Base-by-base conservation (phyloP, 2,797 vertebrate species). In the Phylloscopus collybita region DNA sequence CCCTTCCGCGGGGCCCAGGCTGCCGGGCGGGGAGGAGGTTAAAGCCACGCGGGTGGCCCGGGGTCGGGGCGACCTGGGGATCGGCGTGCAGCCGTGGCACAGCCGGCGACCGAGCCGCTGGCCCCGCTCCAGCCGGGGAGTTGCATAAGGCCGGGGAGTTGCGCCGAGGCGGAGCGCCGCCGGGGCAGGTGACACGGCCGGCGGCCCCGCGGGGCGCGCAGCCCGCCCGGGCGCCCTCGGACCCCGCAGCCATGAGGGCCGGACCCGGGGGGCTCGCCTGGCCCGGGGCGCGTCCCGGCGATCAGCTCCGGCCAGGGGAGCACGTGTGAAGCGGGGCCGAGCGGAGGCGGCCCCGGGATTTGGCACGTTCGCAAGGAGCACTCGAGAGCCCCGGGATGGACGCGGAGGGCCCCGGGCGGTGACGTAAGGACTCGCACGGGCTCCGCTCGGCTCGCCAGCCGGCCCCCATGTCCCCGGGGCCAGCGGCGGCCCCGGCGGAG, bases 281-380 rank as follows among this genome's bases (percentile, higher is more conserved):
- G 65, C 20, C 61, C 19, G 40, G 60, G 76, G 34, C 59, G 32
- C 30, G 25, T 50, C 80, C 83, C 80, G 36, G 79, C 45, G 20
- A 56, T 56, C 65, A 10, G 38, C 72, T 80, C 42, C 32, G 72
- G 78, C 72, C 90, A 6, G 60, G 65, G 61, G 51, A 93, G 73
- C 93, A 91, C 92, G 80, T 91, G 95, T 54, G 87, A 88, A 91
- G 90, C 66, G 81, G 85, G n/a, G n/a, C 90, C 44, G 81, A 79
- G 84, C 70, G 70, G 94, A 92, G 84, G 95, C 92, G 93, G 92
- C 93, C 83, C 80, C 34, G 92, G 90, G 92, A 83, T 91, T 92
- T 95, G 93, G 92, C 93, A 94, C 95, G 80, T 93, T 96, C 65
- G 87, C 95, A 92, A 93, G 84, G 80, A 95, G 93, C 72, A 95